Evolutionary conservation across 2,888 invertebrate genomes (phyloP).

Genomic region (Ceraclea dissimilis): DNA sequence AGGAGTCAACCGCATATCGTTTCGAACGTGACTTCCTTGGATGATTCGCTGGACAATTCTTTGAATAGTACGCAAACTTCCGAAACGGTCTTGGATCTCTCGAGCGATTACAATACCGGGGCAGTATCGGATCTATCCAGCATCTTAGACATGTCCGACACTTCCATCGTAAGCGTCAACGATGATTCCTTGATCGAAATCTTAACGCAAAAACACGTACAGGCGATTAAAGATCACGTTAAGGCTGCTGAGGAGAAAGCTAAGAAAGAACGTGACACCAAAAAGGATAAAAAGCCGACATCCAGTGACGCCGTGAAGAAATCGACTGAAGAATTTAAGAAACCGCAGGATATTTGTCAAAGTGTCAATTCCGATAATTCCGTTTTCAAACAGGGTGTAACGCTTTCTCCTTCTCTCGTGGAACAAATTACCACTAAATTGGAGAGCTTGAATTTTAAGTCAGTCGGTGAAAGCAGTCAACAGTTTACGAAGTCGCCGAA

Average conservation of each 20-base stretch:
- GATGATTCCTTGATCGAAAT: conserved; percentile 12
- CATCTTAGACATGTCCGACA: conserved; percentile 16
- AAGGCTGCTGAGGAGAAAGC: conserved; percentile 1
- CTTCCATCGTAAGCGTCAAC: conserved; percentile 8
- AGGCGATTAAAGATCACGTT: conserved; percentile 4
- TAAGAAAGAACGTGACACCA: background rate
- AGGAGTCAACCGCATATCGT: background rate
- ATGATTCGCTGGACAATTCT: conserved; percentile 14
- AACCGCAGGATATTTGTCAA: background rate
- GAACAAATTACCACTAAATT: conserved; percentile 24
- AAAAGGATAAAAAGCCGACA: background rate
- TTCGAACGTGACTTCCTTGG: conserved; percentile 5
- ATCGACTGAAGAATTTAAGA: background rate
- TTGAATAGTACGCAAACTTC: conserved; percentile 20
- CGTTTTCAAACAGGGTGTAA: conserved; percentile 11
- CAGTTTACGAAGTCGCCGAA: conserved; percentile 11
- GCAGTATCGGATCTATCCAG: conserved; percentile 14
- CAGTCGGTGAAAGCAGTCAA: conserved; percentile 17
- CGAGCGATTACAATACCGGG: conserved; percentile 17
- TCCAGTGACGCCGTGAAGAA: background rate
- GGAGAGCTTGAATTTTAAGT: conserved; percentile 22
- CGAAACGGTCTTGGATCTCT: conserved; percentile 17
- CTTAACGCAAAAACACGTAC: conserved; percentile 7
- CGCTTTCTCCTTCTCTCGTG: conserved; percentile 22
- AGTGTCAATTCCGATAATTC: conserved; percentile 1